Evolutionary conservation across 2,797 vertebrate genomes (phyloP), one percentile per base, ranked within the genome.

Genomic region (Sebastes umbrosus): DNA sequence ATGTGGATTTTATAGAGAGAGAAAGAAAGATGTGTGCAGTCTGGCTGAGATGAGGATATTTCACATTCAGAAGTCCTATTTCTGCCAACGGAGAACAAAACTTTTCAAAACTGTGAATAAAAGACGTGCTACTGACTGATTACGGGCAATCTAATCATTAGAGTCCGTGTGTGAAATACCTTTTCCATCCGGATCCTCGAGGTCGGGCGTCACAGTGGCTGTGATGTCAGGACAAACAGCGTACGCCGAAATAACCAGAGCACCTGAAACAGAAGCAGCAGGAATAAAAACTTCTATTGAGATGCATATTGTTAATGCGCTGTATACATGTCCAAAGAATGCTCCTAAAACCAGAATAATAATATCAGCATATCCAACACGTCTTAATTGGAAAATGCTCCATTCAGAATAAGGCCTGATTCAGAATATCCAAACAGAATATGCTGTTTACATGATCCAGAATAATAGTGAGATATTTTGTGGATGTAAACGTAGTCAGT

Each of bases 211-310:
- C 73, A 99, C 95, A 0, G 97, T 99, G 87, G 96, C 96, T 1
- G 96, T 97, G 91, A 99, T 96, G 86, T 99, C 97, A 11, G 97
- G 97, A 80, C 97, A 98, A 43, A 97, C 96, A 0, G 97, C 97
- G 14, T 99, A 99, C 8, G 96, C 95, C 0, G 98, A 99, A 90
- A 99, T 96, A 67, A 99, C 98, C 85, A 99, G 91, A 1, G 97
- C 96, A 10, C 98, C 98, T 99, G 91, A 20, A 83, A 76, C 18
- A 75, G 25, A 90, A 43, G 43, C 22, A 73, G 31, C 75, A 10
- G 39, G 14, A 68, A 32, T 54, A 54, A 54, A 54, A 54, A 54
- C 16, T 43, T 8, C 43, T 46, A 18, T 46, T 46, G 43, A 46
- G 43, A 46, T 46, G 43, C 43, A 46, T 46, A 46, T 8, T 46